Evolutionary conservation across 2,888 invertebrate genomes (phyloP), one percentile per base, ranked within the genome.

Genomic region (Callimorpha dominula): DNA sequence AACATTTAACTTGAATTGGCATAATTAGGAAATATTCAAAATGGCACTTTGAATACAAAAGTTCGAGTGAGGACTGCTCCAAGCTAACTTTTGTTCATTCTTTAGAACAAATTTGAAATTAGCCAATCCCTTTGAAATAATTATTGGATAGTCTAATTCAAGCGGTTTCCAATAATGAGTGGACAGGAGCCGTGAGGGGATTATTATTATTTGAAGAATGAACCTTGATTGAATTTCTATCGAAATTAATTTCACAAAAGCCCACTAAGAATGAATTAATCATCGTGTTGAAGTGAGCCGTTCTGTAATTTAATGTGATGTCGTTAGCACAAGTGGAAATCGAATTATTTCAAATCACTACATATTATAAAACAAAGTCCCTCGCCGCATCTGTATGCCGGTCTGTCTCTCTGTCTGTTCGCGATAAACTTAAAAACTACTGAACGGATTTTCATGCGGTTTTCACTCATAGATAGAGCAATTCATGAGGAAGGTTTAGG

Each of bases 151-250:
- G 71, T 71, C 57, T 57, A 46, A 65, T 60, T 67, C 52, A 63
- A 67, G 43, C 43, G 62, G 50, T 67, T 67, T 67, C 43, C 67
- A 67, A 67, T 69, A 63, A 69, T 43, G 63, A 69, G 69, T 17
- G 49, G 12, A 40, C 40, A 68, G 78, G 80, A 78, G 74, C 82
- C 83, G 84, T 84, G 81, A 82, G 80, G 78, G 82, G 84, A 88
- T 88, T 88, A 87, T n/a, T n/a, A n/a, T n/a, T n/a, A 89, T 88
- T 88, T 87, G 82, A 87, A 88, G 83, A 85, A 76, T 84, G 77
- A 81, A 83, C 85, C 85, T 83, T 86, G 87, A 90, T 92, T 89
- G 89, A 87, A 88, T 91, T 90, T 88, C 89, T 77, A 81, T 79
- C 85, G 85, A 84, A 88, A 89, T 89, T 90, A 88, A 90, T 88